phyloP scores from a whole-genome alignment of 1,140 invertebrate genomes.

The Zaprionus davidi region DNA sequence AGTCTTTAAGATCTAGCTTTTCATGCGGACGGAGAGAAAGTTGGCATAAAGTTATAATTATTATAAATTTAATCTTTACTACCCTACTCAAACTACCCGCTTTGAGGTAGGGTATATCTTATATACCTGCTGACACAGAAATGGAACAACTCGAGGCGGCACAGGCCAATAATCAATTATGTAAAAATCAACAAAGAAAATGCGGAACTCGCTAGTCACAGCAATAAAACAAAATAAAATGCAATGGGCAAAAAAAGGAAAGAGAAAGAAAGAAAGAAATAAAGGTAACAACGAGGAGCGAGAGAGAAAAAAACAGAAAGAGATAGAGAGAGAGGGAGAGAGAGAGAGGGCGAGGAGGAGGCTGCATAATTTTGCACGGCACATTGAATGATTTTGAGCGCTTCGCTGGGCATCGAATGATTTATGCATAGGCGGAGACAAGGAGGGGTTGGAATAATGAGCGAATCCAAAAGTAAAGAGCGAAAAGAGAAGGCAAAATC shows the following conservation, averaged over 20 bases:
- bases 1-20: no score
- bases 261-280: conserved; percentile 1
- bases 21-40: no score
- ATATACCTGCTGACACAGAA: conserved; percentile 13
- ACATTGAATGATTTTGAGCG: conserved; percentile 73
- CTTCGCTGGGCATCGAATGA: conserved; percentile 50
- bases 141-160: conserved; percentile 30
- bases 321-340: neutral
- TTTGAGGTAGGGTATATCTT: neutral
- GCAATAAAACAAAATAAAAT: conserved; percentile 68
- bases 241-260: conserved; percentile 24
- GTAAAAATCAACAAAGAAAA: conserved; percentile 61
- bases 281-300: neutral
- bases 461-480: conserved; percentile 1
- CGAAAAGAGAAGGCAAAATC: neutral
- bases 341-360: neutral
- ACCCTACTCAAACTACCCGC: neutral
- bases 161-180: conserved; percentile 72
- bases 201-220: conserved; percentile 62
- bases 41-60: no score
- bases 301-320: neutral
- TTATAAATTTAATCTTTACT: no score
- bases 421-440: conserved; percentile 45
- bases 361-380: conserved; percentile 69
- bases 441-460: neutral